Evolutionary conservation across 2,888 invertebrate species (phyloP).

Genomic region (Lithophane ornitopus): DNA sequence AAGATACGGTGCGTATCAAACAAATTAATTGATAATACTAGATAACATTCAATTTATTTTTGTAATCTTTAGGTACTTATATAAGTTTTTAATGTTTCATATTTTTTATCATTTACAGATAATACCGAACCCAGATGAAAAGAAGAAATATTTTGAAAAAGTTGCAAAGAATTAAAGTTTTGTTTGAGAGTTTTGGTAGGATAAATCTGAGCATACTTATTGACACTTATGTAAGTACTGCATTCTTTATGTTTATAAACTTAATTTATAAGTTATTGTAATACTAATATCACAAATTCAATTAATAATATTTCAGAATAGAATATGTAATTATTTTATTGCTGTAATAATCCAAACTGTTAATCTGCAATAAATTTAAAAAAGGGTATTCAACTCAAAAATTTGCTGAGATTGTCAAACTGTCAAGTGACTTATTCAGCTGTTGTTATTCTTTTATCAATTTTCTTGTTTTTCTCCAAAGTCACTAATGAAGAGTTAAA

Average conservation of each 20-base stretch:
- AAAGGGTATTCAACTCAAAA: background rate
- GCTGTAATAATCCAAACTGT: background rate
- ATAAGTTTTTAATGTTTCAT: slow-evolving; percentile 26
- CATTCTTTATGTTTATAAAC: background rate
- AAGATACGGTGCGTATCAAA: slow-evolving; percentile 93
- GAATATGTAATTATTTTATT: background rate
- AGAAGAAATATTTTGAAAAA: slow-evolving; percentile 95
- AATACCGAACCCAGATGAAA: slow-evolving; percentile 95
- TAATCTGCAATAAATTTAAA: background rate
- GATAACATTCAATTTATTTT: slow-evolving; percentile 46
- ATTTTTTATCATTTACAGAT: slow-evolving; percentile 91
- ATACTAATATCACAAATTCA: slow-evolving; percentile 22
- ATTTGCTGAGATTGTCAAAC: background rate
- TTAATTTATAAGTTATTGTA: background rate
- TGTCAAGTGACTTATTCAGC: background rate
- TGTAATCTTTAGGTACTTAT: slow-evolving; percentile 23
- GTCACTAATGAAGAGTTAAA: background rate
- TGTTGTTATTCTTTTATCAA: background rate
- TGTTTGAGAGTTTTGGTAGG: background rate
- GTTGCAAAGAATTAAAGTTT: slow-evolving; percentile 86
- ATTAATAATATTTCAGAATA: slow-evolving; percentile 1
- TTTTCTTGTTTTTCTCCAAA: background rate
- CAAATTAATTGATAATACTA: slow-evolving; percentile 37
- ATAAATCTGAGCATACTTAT: slow-evolving; percentile 9
- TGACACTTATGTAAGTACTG: background rate